A percentile compares a stretch with the other conserved stretches of the same genome.
phyloP scores from a whole-genome alignment of 2,888 invertebrate genomes.

The Piscicola geometra region DNA sequence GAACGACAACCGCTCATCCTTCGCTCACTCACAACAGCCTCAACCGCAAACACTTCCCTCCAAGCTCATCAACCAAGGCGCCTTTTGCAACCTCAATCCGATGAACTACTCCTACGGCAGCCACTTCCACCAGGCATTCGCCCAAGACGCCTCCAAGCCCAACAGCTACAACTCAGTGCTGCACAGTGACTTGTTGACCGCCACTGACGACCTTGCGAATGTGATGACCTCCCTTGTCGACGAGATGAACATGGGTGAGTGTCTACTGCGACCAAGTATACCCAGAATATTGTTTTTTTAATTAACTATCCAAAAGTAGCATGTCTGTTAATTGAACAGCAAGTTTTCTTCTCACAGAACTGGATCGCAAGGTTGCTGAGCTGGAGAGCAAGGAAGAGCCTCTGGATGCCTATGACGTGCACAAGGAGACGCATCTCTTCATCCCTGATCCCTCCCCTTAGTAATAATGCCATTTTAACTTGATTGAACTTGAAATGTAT shows the following conservation, averaged over 20 bases:
- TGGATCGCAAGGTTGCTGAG: not conserved
- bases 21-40: not conserved
- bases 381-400: not conserved
- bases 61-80: constrained; percentile 11
- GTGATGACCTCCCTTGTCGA: constrained; percentile 95
- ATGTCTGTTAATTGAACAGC: no score
- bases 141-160: constrained; percentile 68
- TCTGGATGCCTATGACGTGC: not conserved
- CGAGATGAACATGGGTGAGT: constrained; percentile 74
- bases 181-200: constrained; percentile 77
- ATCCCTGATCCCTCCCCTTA: constrained; percentile 5
- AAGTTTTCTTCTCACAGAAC: not conserved
- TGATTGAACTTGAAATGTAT: no score
- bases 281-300: no score
- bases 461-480: no score
- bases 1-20: not conserved
- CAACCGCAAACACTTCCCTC: constrained; percentile 13
- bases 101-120: constrained; percentile 26
- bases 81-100: constrained; percentile 3
- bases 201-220: constrained; percentile 93
- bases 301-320: no score
- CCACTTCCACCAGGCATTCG: constrained; percentile 33
- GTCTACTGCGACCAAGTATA: no score
- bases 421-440: not conserved
- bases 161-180: constrained; percentile 63